These are phyloP conservation scores for Pteronura brasiliensis DNA, from an alignment of 2,113 vertebrate species.

Conservation along the genomic window DNA sequence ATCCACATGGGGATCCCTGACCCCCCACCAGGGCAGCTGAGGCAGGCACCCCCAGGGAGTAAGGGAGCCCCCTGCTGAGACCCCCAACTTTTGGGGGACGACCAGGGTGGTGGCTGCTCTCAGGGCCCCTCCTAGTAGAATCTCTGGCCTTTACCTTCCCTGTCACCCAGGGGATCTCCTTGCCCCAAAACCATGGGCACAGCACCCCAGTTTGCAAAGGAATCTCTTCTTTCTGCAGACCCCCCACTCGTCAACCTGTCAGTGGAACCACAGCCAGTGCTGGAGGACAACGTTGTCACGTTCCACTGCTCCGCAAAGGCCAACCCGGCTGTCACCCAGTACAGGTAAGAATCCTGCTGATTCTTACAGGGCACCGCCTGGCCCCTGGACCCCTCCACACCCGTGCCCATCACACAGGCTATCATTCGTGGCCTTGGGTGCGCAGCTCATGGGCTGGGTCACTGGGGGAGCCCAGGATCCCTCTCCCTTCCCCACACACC, in stretches of 20 bases:
- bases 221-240: conserved; percentile 83
- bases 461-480: neutral
- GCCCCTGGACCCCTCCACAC: neutral
- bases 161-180: neutral
- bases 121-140: neutral
- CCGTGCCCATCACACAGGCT: rapidly evolving
- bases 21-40: neutral
- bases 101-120: neutral
- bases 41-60: neutral
- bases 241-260: conserved; percentile 96
- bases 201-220: neutral
- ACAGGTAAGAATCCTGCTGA: conserved; percentile 89
- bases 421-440: neutral
- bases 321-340: conserved; percentile 96
- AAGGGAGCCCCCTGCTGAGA: neutral
- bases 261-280: conserved; percentile 94
- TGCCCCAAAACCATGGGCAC: neutral
- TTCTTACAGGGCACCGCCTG: neutral
- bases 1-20: neutral
- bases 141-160: neutral
- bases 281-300: conserved; percentile 95
- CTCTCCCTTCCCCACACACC: neutral
- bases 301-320: conserved; percentile 98
- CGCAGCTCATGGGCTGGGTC: rapidly evolving
- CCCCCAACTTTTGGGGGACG: neutral